A percentile compares a stretch with the other conserved stretches of the same genome.
Evolutionary conservation across 2,797 vertebrate genomes (phyloP).

Genomic region (Euphonia xanthogaster): DNA sequence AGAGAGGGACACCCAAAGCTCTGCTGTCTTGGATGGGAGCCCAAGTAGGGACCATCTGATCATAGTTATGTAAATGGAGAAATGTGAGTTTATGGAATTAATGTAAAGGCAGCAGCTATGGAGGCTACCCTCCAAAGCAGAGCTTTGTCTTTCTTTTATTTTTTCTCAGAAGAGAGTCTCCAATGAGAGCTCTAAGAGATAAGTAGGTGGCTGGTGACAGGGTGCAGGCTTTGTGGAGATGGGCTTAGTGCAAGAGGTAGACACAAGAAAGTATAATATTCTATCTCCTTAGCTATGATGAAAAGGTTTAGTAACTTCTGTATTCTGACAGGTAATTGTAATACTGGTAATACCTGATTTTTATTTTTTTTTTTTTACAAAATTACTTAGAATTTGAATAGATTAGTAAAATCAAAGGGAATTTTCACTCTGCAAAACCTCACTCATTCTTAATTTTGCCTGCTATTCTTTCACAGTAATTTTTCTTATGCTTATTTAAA

Average conservation of each 20-base stretch:
- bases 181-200: neutral
- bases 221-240: neutral
- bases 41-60: neutral
- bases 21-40: neutral
- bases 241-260: neutral
- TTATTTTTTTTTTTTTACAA: neutral
- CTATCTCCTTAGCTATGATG: neutral
- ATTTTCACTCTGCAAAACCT: neutral
- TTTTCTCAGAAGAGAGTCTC: neutral
- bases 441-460: neutral
- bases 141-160: neutral
- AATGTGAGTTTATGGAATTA: neutral
- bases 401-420: neutral
- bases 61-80: neutral
- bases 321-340: neutral
- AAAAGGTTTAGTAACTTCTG: neutral
- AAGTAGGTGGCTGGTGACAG: neutral
- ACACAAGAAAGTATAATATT: neutral
- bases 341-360: neutral
- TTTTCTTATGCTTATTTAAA: neutral
- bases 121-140: neutral
- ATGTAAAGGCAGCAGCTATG: neutral
- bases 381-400: neutral
- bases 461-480: neutral
- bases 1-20: neutral